Evolutionary conservation across 2,888 invertebrate species (phyloP), one percentile per base, ranked within the genome.

Genomic region (Morpho deidamia): DNA sequence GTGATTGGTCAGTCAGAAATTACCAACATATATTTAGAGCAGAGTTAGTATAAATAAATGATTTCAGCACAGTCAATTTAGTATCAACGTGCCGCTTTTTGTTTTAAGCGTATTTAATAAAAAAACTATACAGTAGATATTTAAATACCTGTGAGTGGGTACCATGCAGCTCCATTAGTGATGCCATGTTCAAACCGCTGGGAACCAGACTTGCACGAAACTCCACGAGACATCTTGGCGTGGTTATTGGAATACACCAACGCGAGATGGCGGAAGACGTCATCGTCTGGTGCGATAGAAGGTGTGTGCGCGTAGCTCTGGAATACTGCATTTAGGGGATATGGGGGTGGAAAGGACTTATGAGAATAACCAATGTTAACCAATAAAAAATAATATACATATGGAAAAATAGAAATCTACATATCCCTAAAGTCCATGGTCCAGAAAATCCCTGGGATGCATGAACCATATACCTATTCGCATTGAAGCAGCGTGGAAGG

Each of bases 101-200:
- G 23, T 23, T 23, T 23, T 23, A 23, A 23, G 5, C 5, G 5
- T 23, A 23, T 14, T 4, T 23, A 23, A 1, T 23, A 23, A 23
- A 23, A 23, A 23, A 23, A 23, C 5, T 14, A 5, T 1, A 23
- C 5, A 2, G 4, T 23, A 5, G 23, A 23, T 5, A 23, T 23
- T 23, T 23, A 5, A 14, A 5, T 62, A 87, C 95, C 95, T 63
- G 95, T 95, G 7, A 97, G 87, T 0, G 96, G 95, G 79, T 97
- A 97, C 97, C 97, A 97, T 52, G 95, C 95, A 0, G 98, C 98
- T 5, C 98, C 98, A 72, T 98, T 98, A 2, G 97, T 97, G 65
- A 97, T 97, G 8, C 98, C 98, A 77, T 96, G 93, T 71, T 93
- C 93, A 78, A 97, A 97, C 44, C 94, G 92, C 7, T 93, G 94